A percentile compares a stretch with the other conserved stretches of the same genome.
These are phyloP conservation scores for Argynnis bischoffii DNA, from an alignment of 2,888 invertebrate species.

Conservation along the genomic window DNA sequence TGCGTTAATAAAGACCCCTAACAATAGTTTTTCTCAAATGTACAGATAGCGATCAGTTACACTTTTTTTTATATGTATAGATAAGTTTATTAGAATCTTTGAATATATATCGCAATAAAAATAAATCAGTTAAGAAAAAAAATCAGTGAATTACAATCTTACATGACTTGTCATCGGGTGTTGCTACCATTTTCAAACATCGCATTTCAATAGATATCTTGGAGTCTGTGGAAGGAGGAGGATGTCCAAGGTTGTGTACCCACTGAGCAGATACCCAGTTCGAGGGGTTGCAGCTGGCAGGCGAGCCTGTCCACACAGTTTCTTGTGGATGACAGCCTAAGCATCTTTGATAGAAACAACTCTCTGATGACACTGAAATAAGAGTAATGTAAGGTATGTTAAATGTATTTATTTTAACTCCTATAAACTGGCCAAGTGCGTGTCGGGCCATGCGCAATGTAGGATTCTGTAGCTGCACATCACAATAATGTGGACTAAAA, in stretches of 20 bases:
- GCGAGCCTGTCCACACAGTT: conserved; percentile 50
- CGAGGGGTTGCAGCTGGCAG: conserved; percentile 61
- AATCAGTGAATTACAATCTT: conserved; percentile 43
- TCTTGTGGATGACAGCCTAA: conserved; percentile 67
- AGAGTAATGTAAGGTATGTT: background rate
- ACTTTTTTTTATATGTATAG: no score
- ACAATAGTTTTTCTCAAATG: no score
- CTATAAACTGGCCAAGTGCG: no score
- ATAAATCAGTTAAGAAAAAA: background rate
- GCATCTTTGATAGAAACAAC: conserved; percentile 69
- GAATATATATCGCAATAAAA: no score
- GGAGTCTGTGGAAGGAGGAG: conserved; percentile 69
- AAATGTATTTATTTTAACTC: no score
- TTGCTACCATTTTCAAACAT: conserved; percentile 74
- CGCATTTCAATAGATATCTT: conserved; percentile 68
- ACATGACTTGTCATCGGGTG: conserved; percentile 75
- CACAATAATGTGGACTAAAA: no score
- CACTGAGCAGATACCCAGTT: conserved; percentile 74
- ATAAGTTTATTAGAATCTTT: no score
- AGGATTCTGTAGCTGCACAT: no score
- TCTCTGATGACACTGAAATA: conserved; percentile 61
- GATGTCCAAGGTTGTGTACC: conserved; percentile 72
- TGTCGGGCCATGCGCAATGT: no score
- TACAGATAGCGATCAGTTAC: no score
- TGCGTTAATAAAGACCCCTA: no score